phyloP scores from a whole-genome alignment of 2,797 vertebrate species.

The Spheniscus humboldti region DNA sequence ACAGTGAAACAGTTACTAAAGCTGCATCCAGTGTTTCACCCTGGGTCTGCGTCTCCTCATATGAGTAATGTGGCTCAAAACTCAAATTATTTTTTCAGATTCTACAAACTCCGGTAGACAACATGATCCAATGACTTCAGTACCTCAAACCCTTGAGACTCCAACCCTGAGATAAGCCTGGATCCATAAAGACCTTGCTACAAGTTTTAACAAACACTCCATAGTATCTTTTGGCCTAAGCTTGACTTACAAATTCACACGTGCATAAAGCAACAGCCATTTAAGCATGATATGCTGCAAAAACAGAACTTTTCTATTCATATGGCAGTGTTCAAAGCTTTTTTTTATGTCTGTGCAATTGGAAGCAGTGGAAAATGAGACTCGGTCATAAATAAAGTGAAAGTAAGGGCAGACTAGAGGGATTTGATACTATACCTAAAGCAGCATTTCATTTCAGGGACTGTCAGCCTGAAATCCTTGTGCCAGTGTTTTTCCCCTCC shows the following conservation, averaged over 20 bases:
- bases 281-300: background rate
- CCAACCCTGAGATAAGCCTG: background rate
- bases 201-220: background rate
- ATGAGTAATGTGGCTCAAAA: background rate
- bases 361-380: background rate
- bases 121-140: background rate
- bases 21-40: background rate
- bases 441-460: background rate
- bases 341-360: background rate
- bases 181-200: background rate
- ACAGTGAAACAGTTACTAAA: no score
- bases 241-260: background rate
- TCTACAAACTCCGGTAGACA: background rate
- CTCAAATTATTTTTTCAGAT: background rate
- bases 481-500: background rate
- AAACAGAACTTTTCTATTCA: background rate
- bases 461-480: background rate
- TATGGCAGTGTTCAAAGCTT: background rate
- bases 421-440: background rate
- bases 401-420: background rate
- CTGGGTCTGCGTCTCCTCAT: background rate
- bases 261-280: background rate
- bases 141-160: background rate
- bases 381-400: background rate
- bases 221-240: background rate